Evolutionary conservation across 2,888 invertebrate genomes (phyloP), one percentile per base, ranked within the genome.

Genomic region (Axea sp.): DNA sequence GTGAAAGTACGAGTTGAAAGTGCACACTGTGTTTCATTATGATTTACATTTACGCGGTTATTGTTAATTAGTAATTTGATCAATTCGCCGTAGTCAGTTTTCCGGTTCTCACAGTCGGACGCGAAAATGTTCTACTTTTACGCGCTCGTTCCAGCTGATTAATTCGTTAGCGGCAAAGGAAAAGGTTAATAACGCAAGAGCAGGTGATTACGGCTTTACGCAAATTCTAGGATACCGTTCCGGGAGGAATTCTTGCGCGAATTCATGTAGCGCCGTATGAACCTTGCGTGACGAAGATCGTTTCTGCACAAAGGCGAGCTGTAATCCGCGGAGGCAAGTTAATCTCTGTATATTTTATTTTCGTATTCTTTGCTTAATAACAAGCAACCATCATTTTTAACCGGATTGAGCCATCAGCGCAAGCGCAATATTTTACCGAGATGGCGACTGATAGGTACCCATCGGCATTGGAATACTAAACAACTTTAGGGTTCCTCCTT

Each of bases 381-480:
- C 53, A 51, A 62, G 51, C 45, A 55, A 37, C 64, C 78, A 76
- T 81, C 80, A 81, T 82, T 84, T 81, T 79, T 77, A 75, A 73
- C 17, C 64, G 77, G 78, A 85, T 85, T 83, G 82, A 86, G 84
- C 77, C 83, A 82, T 86, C 82, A 82, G 77, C 78, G 79, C 78
- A 77, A 83, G 80, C 79, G 82, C 80, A 82, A 84, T 84, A 82
- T 81, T 84, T 84, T 80, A 82, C 79, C 74, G 75, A 81, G 84
- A 83, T 83, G 81, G 78, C 79, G 78, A 83, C 72, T 80, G 84
- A 85, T 84, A 83, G 80, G 75, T 78, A 76, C 71, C 79, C 81
- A 80, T 83, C 80, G 78, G 75, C 75, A 76, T 73, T 79, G 78
- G 83, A 85, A 83, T 84, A 82, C 81, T 81, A 82, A 84, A 78